A percentile compares a stretch with the other conserved stretches of the same genome.
Evolutionary conservation across 2,888 invertebrate genomes (phyloP).

Genomic region (Aproaerema taeniolella): DNA sequence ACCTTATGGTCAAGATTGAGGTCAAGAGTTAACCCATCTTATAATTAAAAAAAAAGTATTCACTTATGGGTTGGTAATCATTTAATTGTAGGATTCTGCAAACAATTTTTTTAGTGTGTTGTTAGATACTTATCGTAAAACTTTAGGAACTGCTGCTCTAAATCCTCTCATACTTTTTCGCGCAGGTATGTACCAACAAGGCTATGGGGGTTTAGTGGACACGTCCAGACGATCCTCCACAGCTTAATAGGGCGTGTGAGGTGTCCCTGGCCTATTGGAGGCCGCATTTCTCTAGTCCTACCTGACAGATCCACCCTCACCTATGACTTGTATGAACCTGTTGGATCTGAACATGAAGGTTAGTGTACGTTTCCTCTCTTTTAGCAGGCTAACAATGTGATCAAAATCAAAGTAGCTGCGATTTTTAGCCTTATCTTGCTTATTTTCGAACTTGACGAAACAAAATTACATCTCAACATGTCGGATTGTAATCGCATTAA

Average conservation of each 20-base stretch:
- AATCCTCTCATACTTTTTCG: too few relatives aligned
- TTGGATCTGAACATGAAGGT: slow-evolving; percentile 84
- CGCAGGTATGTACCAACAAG: slow-evolving; percentile 93
- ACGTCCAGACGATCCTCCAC: slow-evolving; percentile 95
- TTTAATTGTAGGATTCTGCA: too few relatives aligned
- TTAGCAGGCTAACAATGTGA: not conserved
- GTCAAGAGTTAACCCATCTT: too few relatives aligned
- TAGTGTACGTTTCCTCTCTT: not conserved
- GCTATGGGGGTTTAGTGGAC: slow-evolving; percentile 97
- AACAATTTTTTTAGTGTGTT: too few relatives aligned
- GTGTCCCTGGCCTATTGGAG: slow-evolving; percentile 93
- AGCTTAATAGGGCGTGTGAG: slow-evolving; percentile 91
- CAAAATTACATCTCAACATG: too few relatives aligned
- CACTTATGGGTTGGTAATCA: too few relatives aligned
- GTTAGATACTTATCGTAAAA: too few relatives aligned
- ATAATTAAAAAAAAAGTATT: too few relatives aligned
- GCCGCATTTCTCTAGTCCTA: slow-evolving; percentile 85
- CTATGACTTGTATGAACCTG: slow-evolving; percentile 93
- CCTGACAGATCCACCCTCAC: slow-evolving; percentile 93
- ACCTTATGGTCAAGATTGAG: too few relatives aligned
- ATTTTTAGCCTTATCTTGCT: not conserved
- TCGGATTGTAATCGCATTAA: too few relatives aligned
- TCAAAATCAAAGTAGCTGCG: not conserved
- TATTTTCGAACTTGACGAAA: too few relatives aligned
- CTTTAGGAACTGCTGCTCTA: too few relatives aligned